These are phyloP conservation scores for Meloidogyne chitwoodi DNA, from an alignment of 1,140 invertebrate species.

Conservation along the genomic window DNA sequence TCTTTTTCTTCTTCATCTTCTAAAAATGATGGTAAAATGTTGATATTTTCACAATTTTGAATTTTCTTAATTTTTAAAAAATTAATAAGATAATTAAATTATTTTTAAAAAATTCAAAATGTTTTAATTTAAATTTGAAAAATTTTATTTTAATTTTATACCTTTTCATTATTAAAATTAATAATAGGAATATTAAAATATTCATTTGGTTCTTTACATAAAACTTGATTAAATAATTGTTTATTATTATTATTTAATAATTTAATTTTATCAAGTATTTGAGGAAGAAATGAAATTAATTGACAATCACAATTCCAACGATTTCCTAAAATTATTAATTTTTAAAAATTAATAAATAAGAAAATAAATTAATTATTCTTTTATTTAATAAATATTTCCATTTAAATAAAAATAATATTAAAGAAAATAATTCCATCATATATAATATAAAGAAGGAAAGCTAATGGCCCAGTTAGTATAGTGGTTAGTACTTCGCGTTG, in stretches of 20 bases:
- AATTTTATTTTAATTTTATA: background rate
- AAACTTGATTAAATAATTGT: background rate
- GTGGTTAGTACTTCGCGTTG: too few relatives aligned
- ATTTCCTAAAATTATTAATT: background rate
- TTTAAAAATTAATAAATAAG: too few relatives aligned
- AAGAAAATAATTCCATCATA: too few relatives aligned
- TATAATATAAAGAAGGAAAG: too few relatives aligned
- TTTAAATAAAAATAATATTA: too few relatives aligned
- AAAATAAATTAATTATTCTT: background rate
- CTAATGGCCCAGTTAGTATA: too few relatives aligned
- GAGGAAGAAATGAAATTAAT: slow-evolving; percentile 4
- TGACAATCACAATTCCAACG: slow-evolving; percentile 8
- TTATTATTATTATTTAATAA: too few relatives aligned
- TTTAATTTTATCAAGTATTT: background rate
- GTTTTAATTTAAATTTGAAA: slow-evolving; percentile 4
- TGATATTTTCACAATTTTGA: background rate
- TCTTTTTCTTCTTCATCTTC: background rate
- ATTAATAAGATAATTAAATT: too few relatives aligned
- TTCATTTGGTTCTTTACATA: slow-evolving; percentile 6
- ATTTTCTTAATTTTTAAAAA: background rate
- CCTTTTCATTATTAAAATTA: background rate
- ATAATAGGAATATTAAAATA: background rate
- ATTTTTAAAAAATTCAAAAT: background rate
- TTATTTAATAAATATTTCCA: too few relatives aligned
- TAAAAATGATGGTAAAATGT: background rate